Evolutionary conservation across 2,888 invertebrate species (phyloP).

Genomic region (Drosophila parthenogenetica): DNA sequence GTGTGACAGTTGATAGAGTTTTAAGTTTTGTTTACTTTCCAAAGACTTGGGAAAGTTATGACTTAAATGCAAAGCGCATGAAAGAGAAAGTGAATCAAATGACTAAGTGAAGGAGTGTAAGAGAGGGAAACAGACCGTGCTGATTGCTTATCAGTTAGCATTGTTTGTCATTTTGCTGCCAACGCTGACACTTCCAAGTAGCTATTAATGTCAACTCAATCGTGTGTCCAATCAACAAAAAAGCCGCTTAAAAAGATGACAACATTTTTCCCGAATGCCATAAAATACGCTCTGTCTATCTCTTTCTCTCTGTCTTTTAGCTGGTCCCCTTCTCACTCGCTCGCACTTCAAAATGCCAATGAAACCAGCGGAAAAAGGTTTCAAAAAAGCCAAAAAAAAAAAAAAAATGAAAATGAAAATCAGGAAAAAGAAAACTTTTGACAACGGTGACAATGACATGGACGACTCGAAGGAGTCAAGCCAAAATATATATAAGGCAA

Average conservation of each 20-base stretch:
- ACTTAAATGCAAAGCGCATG: not conserved
- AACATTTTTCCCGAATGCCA: conserved; percentile 50
- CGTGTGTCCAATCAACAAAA: conserved; percentile 55
- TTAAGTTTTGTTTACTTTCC: conserved; percentile 1
- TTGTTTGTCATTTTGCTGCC: conserved; percentile 69
- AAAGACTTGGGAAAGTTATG: not conserved
- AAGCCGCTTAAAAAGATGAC: conserved; percentile 59
- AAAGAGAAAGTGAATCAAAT: not conserved
- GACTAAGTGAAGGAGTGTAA: not conserved
- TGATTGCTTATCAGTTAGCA: conserved; percentile 44
- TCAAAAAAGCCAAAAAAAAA: conserved; percentile 33
- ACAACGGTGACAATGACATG: conserved; percentile 74
- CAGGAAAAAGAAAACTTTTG: conserved; percentile 52
- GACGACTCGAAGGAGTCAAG: conserved; percentile 45
- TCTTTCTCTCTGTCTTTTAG: not conserved
- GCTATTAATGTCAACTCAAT: conserved; percentile 77
- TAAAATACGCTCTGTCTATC: conserved; percentile 34
- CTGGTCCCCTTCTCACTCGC: not conserved
- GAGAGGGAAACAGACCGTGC: conserved; percentile 1
- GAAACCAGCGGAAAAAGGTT: conserved; percentile 55
- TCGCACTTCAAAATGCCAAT: conserved; percentile 23
- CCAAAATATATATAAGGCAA: conserved; percentile 22
- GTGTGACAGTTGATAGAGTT: not conserved
- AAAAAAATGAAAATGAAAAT: not conserved
- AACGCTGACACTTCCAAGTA: conserved; percentile 61